Evolutionary conservation across 2,113 vertebrate species (phyloP), one percentile per base, ranked within the genome.

Genomic region (Sakesphorus luctuosus): DNA sequence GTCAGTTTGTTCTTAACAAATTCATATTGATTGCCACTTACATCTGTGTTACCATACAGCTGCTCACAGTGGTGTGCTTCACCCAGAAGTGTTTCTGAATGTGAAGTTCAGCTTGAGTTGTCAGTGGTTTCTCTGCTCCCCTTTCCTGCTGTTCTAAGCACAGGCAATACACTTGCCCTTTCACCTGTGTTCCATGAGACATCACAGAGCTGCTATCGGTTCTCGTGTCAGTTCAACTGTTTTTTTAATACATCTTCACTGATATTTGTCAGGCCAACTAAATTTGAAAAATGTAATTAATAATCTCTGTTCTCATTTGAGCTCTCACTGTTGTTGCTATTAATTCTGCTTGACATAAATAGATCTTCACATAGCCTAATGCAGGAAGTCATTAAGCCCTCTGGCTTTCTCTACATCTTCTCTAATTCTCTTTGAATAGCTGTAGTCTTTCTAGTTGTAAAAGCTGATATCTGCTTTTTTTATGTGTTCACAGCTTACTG

Each of bases 111-210:
- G 20, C 72, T 84, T 74, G 59, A 74, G 31, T 69, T 86, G 38
- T 47, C 24, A 69, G 5, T 84, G 65, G 25, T 80, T 94, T 81
- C 36, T 47, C 40, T 24, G 26, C n/a, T 53, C 2, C n/a, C 76
- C 28, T 90, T 89, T 84, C 16, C 16, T 3, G 2, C 23, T 25
- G 6, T 62, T 92, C 35, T 62, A 67, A 74, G 68, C 25, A 12
- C 0, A 0, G n/a, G 35, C 44, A 26, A 17, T 75, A 28, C 2
- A 0, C 56, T 49, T 47, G 16, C 21, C 52, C 46, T 72, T 88
- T 62, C 79, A 46, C 24, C 15, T 2, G 0, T 75, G 68, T 66
- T 56, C 58, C 16, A 25, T 46, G 56, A 84, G 46, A 33, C 7
- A 8, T 66, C 44, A 56, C 31, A 68, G 67, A 31, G 25, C 20